phyloP scores from a whole-genome alignment of 2,888 invertebrate species.

The Lasioglossum morio region DNA sequence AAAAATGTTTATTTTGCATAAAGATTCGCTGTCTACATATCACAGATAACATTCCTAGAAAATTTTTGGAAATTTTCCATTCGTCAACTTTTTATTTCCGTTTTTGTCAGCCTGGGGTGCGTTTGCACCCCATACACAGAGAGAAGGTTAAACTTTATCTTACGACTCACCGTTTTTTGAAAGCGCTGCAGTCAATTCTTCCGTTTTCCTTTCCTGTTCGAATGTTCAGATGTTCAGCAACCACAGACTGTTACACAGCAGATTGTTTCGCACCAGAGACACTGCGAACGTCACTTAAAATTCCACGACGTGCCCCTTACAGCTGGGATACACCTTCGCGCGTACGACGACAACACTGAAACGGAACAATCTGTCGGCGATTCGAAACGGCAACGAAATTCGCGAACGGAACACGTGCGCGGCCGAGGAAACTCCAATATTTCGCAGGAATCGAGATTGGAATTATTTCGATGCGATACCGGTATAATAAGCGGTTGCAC shows the following conservation, averaged over 20 bases:
- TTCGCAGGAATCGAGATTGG: not conserved
- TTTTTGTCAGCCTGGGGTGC: too few species aligned
- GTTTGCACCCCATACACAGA: too few species aligned
- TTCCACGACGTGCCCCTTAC: conserved; percentile 25
- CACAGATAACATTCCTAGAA: too few species aligned
- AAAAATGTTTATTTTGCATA: too few species aligned
- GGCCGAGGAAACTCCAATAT: not conserved
- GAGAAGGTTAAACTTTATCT: conserved; percentile 62
- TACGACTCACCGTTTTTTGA: conserved; percentile 68
- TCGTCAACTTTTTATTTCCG: too few species aligned
- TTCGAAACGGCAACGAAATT: not conserved
- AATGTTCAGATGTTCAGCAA: conserved; percentile 22
- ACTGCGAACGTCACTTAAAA: conserved; percentile 45
- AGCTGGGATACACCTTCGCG: not conserved
- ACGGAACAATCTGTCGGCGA: conserved; percentile 15
- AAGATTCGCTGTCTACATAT: too few species aligned
- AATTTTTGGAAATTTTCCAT: too few species aligned
- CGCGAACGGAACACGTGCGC: conserved; percentile 5
- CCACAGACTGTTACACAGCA: conserved; percentile 47
- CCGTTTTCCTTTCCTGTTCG: conserved; percentile 29
- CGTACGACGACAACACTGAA: conserved; percentile 8
- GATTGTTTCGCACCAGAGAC: conserved; percentile 57
- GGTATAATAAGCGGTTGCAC: not conserved
- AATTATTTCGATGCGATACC: not conserved
- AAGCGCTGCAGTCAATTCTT: conserved; percentile 52